Evolutionary conservation across 2,797 vertebrate genomes (phyloP).

Genomic region (Falco berigora): DNA sequence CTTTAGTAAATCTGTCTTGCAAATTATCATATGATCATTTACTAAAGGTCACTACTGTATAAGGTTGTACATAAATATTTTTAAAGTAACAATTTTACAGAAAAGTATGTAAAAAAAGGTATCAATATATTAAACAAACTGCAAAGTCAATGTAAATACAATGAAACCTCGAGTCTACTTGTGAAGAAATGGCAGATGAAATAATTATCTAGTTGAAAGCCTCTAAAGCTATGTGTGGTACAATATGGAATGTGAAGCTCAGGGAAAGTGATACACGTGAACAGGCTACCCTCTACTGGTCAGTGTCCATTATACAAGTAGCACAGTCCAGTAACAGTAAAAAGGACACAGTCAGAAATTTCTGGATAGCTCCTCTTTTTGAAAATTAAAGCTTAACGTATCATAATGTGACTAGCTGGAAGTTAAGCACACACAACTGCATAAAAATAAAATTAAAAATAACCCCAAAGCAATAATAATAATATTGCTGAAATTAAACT

Average conservation of each 20-base stretch:
- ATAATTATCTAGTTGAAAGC: neutral
- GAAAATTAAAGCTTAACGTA: neutral
- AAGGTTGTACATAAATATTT: neutral
- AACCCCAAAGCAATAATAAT: neutral
- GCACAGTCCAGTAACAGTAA: neutral
- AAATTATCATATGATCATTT: neutral
- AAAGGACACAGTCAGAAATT: neutral
- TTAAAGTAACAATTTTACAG: neutral
- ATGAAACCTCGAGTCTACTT: neutral
- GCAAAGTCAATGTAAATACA: neutral
- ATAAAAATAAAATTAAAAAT: neutral
- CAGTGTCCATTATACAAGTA: neutral
- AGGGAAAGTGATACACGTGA: neutral
- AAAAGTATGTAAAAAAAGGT: neutral
- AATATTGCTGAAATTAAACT: neutral
- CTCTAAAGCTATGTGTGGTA: neutral
- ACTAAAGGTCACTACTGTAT: neutral
- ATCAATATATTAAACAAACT: neutral
- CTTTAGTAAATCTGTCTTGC: neutral
- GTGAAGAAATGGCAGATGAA: neutral
- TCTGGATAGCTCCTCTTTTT: neutral
- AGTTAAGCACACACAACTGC: neutral
- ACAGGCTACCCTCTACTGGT: slow-evolving; percentile 44
- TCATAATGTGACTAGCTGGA: neutral
- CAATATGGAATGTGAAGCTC: neutral